Evolutionary conservation across 2,113 vertebrate species (phyloP), one percentile per base, ranked within the genome.

Genomic region (Psophia crepitans): DNA sequence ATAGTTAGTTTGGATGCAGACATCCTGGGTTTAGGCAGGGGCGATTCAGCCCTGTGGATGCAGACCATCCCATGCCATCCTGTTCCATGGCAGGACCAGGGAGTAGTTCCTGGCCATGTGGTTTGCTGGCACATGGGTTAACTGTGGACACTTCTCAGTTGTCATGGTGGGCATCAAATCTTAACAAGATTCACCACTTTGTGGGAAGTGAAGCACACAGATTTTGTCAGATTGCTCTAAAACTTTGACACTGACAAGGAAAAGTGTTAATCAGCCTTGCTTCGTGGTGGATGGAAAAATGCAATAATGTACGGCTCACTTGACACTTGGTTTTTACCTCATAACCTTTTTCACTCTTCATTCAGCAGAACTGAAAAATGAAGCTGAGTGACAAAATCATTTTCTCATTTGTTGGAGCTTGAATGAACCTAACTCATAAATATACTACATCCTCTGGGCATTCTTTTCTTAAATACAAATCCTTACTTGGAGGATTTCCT

Each of bases 381-480:
- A 89, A 75, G 16, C 56, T 77, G 37, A 53, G 39, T 81, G 86
- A 66, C 75, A 84, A 77, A 87, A 64, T 75, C 0, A 58, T 93
- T 96, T 92, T 90, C 71, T 95, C 73, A 54, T 23, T 92, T 92
- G 56, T 68, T 95, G 84, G 54, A 91, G 51, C 73, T 54, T 90
- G 23, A 66, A 35, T 90, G 23, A 66, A 35, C 58, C 86, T 80
- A 32, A 54, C 37, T 93, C 71, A 54, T 73, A 88, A 90, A 77
- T 86, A 74, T 5, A 20, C 64, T 87, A 43, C 60, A 68, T 84
- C 46, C 63, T 96, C 32, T 56, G 58, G n/a, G 61, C 87, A 64
- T 87, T 92, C 35, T 91, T 27, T 64, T 71, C 51, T 75, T 43
- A 92, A 96, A 87, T 81, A 77, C 46, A 74, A 39, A 66, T 81